Base-by-base conservation (phyloP, 2,113 vertebrate species). In the Crotophaga sulcirostris region DNA sequence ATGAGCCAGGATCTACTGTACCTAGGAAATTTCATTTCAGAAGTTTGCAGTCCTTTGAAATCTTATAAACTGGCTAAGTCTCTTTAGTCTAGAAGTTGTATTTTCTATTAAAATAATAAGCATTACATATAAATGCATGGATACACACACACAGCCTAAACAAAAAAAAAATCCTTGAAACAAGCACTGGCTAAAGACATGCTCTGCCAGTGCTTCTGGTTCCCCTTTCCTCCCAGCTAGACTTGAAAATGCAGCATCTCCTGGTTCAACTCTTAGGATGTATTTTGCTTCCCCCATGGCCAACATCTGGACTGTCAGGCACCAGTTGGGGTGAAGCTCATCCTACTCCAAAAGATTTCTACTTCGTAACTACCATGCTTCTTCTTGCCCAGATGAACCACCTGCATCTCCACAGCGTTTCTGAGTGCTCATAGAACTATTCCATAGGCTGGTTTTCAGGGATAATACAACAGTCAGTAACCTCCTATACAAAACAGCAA, bases 261-360 rank as follows among this genome's bases (percentile, higher is more conserved):
- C 66, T 24, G 5, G 38, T 56, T 55, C 59, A 31, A 21, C 4
- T 79, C 67, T 63, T 29, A 2, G 36, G 68, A 63, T 24, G 36
- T 2, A 0, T 13, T 42, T 20, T 54, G 44, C 29, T 52, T 47
- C 56, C 15, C 44, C 10, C 3, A 0, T 4, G 13, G n/a, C 29
- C 68, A 42, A 56, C 10, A 0, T 21, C 60, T 51, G 67, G 26
- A 34, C 40, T 31, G 21, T 20, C 49, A 74, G 26, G 42, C n/a
- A 45, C 17, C 16, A 10, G 20, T 0, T 11, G n/a, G 11, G 7
- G 49, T 21, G 52, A 75, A 49, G 12, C 5, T 75, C 26, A 2
- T 77, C 49, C 33, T 42, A 33, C 26, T 45, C 38, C 49, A 29
- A 23, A 55, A 62, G 20, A n/a, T 26, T 66, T n/a, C 45, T 76